Evolutionary conservation across 2,797 vertebrate species (phyloP).

Genomic region (Characodon lateralis): DNA sequence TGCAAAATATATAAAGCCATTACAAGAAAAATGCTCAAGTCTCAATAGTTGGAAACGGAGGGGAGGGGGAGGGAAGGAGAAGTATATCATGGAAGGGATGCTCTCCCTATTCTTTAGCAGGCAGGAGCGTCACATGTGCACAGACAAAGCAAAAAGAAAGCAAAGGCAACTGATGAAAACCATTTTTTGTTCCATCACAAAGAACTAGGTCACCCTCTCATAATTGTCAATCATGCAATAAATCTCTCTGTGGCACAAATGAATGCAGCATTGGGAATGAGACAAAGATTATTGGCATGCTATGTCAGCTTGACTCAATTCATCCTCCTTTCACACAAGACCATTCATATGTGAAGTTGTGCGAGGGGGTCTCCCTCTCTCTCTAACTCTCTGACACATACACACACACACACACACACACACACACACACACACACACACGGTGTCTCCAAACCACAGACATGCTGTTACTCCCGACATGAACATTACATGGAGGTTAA

Average conservation of each 20-base stretch:
- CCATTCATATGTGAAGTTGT: conserved; percentile 86
- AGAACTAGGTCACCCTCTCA: conserved; percentile 91
- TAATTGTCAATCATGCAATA: conserved; percentile 94
- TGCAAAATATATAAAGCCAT: conserved; percentile 81
- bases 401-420: conserved; percentile 23
- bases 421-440: conserved; percentile 22
- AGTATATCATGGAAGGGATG: conserved; percentile 66
- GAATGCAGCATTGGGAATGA: conserved; percentile 88
- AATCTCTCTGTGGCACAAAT: conserved; percentile 89
- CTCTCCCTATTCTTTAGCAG: conserved; percentile 71
- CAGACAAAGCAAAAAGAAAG: conserved; percentile 78
- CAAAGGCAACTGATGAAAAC: conserved; percentile 84
- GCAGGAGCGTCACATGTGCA: conserved; percentile 49
- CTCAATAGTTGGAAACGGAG: conserved; percentile 60
- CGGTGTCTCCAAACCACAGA: not conserved
- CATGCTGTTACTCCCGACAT: conserved; percentile 43
- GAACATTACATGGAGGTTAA: conserved; percentile 62
- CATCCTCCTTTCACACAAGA: conserved; percentile 87
- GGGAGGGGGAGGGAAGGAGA: conserved; percentile 19
- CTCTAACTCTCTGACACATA: conserved; percentile 23
- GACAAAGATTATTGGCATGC: conserved; percentile 92
- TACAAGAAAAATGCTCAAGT: conserved; percentile 72
- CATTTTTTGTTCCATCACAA: conserved; percentile 86
- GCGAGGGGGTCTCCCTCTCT: conserved; percentile 73
- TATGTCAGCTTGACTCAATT: conserved; percentile 89